Evolutionary conservation across 2,113 vertebrate species (phyloP).

Genomic region (Catagonus wagneri): DNA sequence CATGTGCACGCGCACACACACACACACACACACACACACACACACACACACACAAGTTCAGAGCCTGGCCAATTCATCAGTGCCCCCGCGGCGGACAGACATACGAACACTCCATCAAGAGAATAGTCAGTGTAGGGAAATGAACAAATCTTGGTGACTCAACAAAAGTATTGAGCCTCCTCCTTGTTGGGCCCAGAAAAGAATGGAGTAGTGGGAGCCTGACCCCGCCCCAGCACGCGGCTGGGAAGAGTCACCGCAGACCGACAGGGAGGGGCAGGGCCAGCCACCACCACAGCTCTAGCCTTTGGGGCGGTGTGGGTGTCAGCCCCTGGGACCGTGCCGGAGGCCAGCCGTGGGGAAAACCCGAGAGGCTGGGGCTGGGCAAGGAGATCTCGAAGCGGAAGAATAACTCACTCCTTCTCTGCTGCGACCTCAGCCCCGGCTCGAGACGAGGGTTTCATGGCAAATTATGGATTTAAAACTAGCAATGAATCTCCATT

Average conservation of each 20-base stretch:
- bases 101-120: background rate
- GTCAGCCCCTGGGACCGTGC: background rate
- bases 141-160: slow-evolving; percentile 56
- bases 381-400: background rate
- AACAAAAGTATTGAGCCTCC: slow-evolving; percentile 47
- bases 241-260: slow-evolving; percentile 70
- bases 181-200: slow-evolving; percentile 56
- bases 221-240: slow-evolving; percentile 78
- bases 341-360: background rate
- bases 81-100: background rate
- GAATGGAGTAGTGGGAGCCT: slow-evolving; percentile 66
- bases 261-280: fast-evolving
- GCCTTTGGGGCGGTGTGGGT: fast-evolving
- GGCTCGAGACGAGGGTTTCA: slow-evolving; percentile 81
- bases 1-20: fast-evolving
- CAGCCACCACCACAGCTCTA: too few species aligned
- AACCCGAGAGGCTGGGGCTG: background rate
- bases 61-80: background rate
- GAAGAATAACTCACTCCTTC: slow-evolving; percentile 56
- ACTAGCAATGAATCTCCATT: slow-evolving; percentile 87
- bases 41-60: fast-evolving
- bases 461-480: slow-evolving; percentile 87
- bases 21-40: fast-evolving
- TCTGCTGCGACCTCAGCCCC: slow-evolving; percentile 73
- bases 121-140: background rate